A percentile compares a stretch with the other conserved stretches of the same genome.
phyloP scores from a whole-genome alignment of 2,888 invertebrate genomes.

The Pediacus dermestoides region DNA sequence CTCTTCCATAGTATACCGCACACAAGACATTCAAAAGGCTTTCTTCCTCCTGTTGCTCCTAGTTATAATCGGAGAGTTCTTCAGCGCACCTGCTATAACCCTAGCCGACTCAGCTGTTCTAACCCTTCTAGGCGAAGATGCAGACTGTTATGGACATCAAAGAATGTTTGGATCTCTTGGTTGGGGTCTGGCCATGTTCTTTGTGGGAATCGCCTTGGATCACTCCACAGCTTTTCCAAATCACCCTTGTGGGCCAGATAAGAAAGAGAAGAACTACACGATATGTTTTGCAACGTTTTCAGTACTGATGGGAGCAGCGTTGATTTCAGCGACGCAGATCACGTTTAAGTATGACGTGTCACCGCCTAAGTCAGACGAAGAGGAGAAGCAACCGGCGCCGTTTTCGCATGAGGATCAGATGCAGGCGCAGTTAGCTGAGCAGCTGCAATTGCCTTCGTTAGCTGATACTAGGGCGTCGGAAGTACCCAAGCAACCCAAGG shows the following conservation, averaged over 20 bases:
- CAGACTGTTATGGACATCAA: constrained; percentile 90
- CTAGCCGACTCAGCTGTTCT: constrained; percentile 91
- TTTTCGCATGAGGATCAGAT: constrained; percentile 73
- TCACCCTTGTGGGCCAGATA: constrained; percentile 86
- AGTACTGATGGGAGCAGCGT: constrained; percentile 91
- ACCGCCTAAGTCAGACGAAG: constrained; percentile 17
- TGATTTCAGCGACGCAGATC: constrained; percentile 87
- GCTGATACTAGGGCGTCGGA: constrained; percentile 61
- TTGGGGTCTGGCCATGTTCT: constrained; percentile 98
- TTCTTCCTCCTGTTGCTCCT: constrained; percentile 91
- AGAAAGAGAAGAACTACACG: constrained; percentile 95
- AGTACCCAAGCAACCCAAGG: constrained; percentile 49
- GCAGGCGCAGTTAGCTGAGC: constrained; percentile 80
- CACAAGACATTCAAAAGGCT: constrained; percentile 87
- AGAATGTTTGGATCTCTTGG: constrained; percentile 90
- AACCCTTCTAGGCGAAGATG: constrained; percentile 83
- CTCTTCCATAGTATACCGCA: constrained; percentile 88
- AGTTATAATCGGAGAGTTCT: constrained; percentile 95
- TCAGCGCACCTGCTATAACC: constrained; percentile 93
- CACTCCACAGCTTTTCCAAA: constrained; percentile 94
- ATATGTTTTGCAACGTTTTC: constrained; percentile 98
- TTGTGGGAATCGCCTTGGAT: constrained; percentile 93
- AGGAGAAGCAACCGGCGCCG: constrained; percentile 46
- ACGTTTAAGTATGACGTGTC: constrained; percentile 63
- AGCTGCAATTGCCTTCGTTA: constrained; percentile 75